Evolutionary conservation across 2,113 vertebrate species (phyloP).

Genomic region (Grantiella picta): DNA sequence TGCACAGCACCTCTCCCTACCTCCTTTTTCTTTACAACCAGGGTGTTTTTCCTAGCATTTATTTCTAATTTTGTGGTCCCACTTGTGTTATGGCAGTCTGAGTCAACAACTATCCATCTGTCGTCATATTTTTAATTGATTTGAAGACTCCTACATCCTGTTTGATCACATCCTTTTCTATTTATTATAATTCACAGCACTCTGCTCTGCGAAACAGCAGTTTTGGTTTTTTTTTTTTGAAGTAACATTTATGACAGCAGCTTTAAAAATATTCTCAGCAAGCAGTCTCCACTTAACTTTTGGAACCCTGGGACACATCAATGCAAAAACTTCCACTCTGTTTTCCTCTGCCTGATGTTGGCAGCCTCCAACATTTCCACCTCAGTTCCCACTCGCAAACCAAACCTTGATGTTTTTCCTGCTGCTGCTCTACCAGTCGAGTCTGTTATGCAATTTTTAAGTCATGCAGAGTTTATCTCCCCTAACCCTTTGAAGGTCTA

Average conservation of each 20-base stretch:
- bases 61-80: background rate
- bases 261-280: background rate
- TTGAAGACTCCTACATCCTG: background rate
- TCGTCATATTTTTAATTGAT: background rate
- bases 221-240: background rate
- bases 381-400: background rate
- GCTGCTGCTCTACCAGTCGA: background rate
- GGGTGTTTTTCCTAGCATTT: background rate
- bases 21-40: background rate
- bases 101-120: background rate
- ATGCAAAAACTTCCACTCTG: fast-evolving
- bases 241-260: background rate
- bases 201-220: background rate
- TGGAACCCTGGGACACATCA: background rate
- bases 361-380: background rate
- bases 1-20: background rate
- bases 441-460: background rate
- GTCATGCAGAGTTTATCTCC: background rate
- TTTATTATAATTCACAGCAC: background rate
- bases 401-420: background rate
- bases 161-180: background rate
- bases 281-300: background rate
- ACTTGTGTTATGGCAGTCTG: background rate
- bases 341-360: background rate
- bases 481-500: fast-evolving